Percentiles rank a stretch among this genome's conserved stretches.
These are phyloP conservation scores for Calliphora vomitoria DNA, from an alignment of 2,888 invertebrate species.

Conservation along the genomic window DNA sequence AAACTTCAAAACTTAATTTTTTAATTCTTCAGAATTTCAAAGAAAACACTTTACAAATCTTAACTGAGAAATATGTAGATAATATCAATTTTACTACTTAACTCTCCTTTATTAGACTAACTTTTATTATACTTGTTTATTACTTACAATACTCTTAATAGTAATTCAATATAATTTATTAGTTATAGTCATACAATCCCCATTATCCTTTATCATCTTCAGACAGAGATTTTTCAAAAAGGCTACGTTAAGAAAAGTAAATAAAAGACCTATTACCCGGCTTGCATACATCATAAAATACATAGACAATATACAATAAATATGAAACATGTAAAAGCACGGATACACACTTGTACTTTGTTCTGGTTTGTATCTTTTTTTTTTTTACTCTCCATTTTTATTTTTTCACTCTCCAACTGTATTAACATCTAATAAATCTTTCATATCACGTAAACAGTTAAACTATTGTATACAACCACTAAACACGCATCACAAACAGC, in stretches of 20 bases:
- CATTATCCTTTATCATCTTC: slow-evolving; percentile 60
- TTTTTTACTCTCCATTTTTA: neutral
- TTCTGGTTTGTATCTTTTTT: slow-evolving; percentile 3
- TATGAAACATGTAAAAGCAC: neutral
- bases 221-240: slow-evolving; percentile 44
- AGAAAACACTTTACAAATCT: no score
- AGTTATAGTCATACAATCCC: slow-evolving; percentile 55
- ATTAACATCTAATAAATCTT: slow-evolving; percentile 72
- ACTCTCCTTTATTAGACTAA: neutral
- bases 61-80: no score
- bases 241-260: slow-evolving; percentile 1
- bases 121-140: slow-evolving; percentile 51
- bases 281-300: slow-evolving; percentile 9
- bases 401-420: slow-evolving; percentile 19
- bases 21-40: no score
- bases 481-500: slow-evolving; percentile 64
- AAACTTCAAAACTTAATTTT: no score
- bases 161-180: slow-evolving; percentile 67
- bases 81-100: neutral
- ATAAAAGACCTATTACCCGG: slow-evolving; percentile 23
- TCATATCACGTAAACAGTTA: slow-evolving; percentile 71
- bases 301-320: neutral
- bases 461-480: slow-evolving; percentile 66
- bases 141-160: slow-evolving; percentile 36
- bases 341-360: slow-evolving; percentile 9